Conservation (phyloP, 1,140 invertebrate species). For the Littorina saxatilis region DNA sequence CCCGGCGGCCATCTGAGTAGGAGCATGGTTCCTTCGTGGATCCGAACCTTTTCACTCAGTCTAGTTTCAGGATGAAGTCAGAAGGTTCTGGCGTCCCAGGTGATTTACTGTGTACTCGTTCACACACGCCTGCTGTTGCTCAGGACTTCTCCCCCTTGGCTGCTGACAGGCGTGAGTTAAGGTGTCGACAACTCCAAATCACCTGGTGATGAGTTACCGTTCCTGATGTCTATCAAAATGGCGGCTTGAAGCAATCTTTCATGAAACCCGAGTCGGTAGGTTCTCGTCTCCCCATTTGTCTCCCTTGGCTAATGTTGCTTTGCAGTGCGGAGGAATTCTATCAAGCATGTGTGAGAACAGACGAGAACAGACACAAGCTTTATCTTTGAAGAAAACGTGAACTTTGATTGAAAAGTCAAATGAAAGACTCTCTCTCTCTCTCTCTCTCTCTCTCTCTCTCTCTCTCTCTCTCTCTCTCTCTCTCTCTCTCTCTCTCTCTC, state of each 20-base stretch:
- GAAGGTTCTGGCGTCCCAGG: too few species aligned
- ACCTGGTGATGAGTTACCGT: conserved; percentile 29
- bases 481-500: too few species aligned
- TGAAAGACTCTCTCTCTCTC: background rate
- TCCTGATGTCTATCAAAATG: conserved; percentile 34
- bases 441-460: too few species aligned
- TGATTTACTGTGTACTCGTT: conserved; percentile 29
- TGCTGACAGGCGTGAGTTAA: conserved; percentile 11
- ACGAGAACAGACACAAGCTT: background rate
- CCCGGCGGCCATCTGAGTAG: too few species aligned
- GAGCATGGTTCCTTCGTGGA: too few species aligned
- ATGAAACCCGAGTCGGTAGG: conserved; percentile 15
- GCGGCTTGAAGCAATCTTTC: conserved; percentile 24
- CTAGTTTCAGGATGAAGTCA: too few species aligned
- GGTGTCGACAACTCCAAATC: conserved; percentile 32
- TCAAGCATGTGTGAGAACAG: background rate
- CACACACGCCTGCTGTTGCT: conserved; percentile 23
- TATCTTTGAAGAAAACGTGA: too few species aligned
- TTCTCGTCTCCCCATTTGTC: conserved; percentile 21
- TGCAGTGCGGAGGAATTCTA: background rate
- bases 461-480: too few species aligned
- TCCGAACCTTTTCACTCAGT: too few species aligned
- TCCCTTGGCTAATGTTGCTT: background rate
- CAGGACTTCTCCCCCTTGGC: background rate
- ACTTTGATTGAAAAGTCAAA: background rate